phyloP scores from a whole-genome alignment of 2,113 vertebrate genomes.

The Vidua chalybeata region DNA sequence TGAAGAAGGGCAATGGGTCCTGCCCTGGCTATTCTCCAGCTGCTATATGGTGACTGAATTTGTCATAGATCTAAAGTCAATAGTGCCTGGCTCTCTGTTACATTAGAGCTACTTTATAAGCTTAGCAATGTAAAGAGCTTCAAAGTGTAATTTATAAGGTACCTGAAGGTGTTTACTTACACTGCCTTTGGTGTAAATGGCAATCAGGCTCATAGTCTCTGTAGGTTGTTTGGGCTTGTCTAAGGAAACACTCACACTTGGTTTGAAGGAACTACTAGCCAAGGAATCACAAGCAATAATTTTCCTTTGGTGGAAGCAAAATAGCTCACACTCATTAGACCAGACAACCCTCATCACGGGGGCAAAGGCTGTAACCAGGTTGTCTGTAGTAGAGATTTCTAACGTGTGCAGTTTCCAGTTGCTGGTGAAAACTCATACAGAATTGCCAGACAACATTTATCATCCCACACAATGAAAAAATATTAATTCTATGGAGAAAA shows the following conservation, averaged over 20 bases:
- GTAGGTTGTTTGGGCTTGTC: neutral
- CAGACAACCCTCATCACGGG: neutral
- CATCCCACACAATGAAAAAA: neutral
- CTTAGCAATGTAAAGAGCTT: neutral
- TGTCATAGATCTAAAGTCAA: neutral
- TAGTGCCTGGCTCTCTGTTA: neutral
- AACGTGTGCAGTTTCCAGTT: neutral
- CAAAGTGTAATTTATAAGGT: neutral
- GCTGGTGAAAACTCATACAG: neutral
- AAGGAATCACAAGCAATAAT: neutral
- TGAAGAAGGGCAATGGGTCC: neutral
- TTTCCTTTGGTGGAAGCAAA: neutral
- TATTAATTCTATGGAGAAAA: neutral
- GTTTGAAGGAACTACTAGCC: neutral
- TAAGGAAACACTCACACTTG: neutral
- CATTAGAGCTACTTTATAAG: neutral
- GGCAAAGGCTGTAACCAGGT: neutral
- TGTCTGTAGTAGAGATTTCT: conserved; percentile 3
- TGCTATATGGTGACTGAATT: neutral
- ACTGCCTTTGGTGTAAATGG: neutral
- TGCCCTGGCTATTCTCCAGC: neutral
- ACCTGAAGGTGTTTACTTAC: neutral
- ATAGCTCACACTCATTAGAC: conserved; percentile 34
- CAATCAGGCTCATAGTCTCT: neutral
- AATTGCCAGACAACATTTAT: conserved; percentile 32